These are phyloP conservation scores for Latheticus oryzae DNA, from an alignment of 2,888 invertebrate species.

Conservation along the genomic window DNA sequence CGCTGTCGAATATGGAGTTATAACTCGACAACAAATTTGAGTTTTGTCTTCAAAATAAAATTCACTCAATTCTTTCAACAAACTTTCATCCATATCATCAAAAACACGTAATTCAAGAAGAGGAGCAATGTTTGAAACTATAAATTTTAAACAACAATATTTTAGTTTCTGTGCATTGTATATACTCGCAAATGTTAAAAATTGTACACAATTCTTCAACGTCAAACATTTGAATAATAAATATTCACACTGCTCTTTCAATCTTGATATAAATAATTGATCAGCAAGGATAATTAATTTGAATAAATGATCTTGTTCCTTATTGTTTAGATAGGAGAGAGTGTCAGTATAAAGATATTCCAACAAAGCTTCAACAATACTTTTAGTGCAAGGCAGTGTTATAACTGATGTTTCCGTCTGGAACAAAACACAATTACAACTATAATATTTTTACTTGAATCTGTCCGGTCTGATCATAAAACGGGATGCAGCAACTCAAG, in stretches of 20 bases:
- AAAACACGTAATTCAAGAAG: conserved; percentile 77
- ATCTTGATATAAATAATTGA: conserved; percentile 78
- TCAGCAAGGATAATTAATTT: conserved; percentile 83
- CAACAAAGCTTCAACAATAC: conserved; percentile 74
- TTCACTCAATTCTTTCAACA: conserved; percentile 74
- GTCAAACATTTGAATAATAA: conserved; percentile 72
- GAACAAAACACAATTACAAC: conserved; percentile 28
- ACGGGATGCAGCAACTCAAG: no score
- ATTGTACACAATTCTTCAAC: conserved; percentile 80
- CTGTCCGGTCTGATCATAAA: no score
- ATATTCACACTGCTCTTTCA: conserved; percentile 81
- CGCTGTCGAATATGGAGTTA: conserved; percentile 77
- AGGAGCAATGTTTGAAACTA: conserved; percentile 79
- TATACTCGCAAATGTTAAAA: conserved; percentile 79
- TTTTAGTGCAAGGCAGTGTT: conserved; percentile 72
- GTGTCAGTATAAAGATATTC: conserved; percentile 82
- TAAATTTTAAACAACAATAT: conserved; percentile 80
- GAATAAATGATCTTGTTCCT: conserved; percentile 77
- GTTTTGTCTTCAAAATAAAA: conserved; percentile 75
- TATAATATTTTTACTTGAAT: no score
- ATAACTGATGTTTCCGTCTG: conserved; percentile 50
- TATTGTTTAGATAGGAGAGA: conserved; percentile 70
- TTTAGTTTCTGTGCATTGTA: conserved; percentile 83
- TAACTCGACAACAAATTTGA: conserved; percentile 72
- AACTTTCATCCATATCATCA: conserved; percentile 72